Evolutionary conservation across 2,888 invertebrate species (phyloP), one percentile per base, ranked within the genome.

Genomic region (Acleris holmiana): DNA sequence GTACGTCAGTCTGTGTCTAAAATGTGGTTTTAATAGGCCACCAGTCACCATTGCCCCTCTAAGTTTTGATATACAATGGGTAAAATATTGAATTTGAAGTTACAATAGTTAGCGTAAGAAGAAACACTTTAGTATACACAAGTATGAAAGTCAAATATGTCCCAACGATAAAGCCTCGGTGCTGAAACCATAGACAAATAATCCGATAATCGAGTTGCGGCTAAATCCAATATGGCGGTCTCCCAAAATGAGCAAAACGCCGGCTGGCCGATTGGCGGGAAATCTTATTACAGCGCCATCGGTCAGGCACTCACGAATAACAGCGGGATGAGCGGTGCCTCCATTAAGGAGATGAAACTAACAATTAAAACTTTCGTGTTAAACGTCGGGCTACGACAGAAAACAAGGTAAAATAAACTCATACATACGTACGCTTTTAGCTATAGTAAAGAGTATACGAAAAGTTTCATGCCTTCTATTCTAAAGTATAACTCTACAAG

Each of bases 141-240:
- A n/a, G 44, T 44, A 44, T 17, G 5, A 44, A 44, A 17, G 44
- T 35, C 35, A 7, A 44, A 44, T 18, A 10, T 18, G 25, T 21
- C 44, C 23, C 41, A 49, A 49, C 23, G 18, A 40, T 48, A 47
- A 18, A 48, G 23, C 35, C 46, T 2, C 59, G 61, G 63, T 51
- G 68, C 60, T 66, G 84, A 86, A 85, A 75, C 83, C 82, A 68
- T 78, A 82, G 68, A 77, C 71, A 74, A 75, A 70, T 85, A 83
- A 86, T 84, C 83, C 75, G 71, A 77, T 87, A 84, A 86, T 85
- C 79, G 76, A 67, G 75, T 78, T 78, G 78, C 68, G 73, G 75
- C 67, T 71, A 77, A 77, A 83, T 82, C 78, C 83, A 86, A 85
- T 83, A 83, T 84, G 84, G 83, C 81, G 68, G 78, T 69, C 75